Evolutionary conservation across 2,797 vertebrate genomes (phyloP), one percentile per base, ranked within the genome.

Genomic region (Sarcoramphus papa): DNA sequence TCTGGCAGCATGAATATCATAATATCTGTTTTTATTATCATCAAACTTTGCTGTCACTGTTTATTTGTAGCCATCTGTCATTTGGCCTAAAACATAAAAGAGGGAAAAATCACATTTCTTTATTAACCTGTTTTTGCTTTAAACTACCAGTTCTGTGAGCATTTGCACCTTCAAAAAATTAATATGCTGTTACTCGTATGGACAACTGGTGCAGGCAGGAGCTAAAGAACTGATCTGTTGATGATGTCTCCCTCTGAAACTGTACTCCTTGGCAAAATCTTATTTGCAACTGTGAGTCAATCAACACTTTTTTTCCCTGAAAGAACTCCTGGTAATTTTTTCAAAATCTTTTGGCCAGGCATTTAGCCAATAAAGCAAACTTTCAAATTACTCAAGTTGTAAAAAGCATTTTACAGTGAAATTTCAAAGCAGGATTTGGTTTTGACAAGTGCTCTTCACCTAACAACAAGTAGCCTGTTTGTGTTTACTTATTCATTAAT

Each of bases 401-500:
- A 60, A 70, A 68, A 87, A 63, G 14, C 14, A 45, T 88, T 95
- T 94, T 86, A 74, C 20, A 23, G 22, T 68, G 41, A 92, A 68
- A 72, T 93, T 85, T 80, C 47, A 48, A 90, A 78, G 45, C 30
- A 68, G 62, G 54, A 95, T 45, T 88, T 74, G 37, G 14, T 67
- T 90, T 88, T 93, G 91, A 91, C 77, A 95, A 68, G 78, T 93
- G 91, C 62, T 81, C 48, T 91, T 88, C 68, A 80, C 57, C 33
- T 92, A 67, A 81, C n/a, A 91, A 90, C 28, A 64, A 91, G 81
- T 10, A 89, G 74, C 48, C 64, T 81, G 37, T 95, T 95, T 85
- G 82, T 92, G 75, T 96, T 93, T 91, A 88, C 73, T 88, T 95
- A 62, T 65, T 96, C 87, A 90, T 94, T 94, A 85, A 95, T 91